phyloP scores from a whole-genome alignment of 2,797 vertebrate species.

The Falco naumanni region DNA sequence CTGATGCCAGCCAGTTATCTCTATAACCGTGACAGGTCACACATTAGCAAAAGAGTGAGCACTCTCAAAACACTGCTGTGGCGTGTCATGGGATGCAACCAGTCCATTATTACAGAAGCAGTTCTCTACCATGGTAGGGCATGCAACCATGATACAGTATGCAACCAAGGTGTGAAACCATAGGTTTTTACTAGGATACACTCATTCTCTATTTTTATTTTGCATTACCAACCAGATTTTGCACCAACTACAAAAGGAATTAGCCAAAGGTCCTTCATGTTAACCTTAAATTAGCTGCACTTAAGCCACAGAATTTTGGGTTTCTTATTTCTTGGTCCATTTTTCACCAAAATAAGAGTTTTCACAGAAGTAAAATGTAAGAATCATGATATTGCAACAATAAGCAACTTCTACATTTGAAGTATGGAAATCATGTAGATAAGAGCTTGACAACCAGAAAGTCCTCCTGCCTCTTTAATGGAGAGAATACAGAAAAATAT shows the following conservation, averaged over 20 bases:
- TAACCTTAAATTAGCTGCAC: background rate
- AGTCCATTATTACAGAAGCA: too few relatives aligned
- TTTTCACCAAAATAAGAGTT: background rate
- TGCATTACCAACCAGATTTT: background rate
- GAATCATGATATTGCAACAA: background rate
- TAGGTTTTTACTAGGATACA: background rate
- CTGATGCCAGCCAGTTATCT: background rate
- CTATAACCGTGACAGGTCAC: too few relatives aligned
- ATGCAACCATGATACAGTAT: too few relatives aligned
- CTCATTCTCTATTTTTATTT: background rate
- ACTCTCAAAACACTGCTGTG: too few relatives aligned
- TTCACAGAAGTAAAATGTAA: background rate
- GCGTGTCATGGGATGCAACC: too few relatives aligned
- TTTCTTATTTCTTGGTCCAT: background rate
- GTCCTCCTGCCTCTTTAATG: background rate
- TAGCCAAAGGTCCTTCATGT: rapidly evolving
- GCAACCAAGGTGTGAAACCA: background rate
- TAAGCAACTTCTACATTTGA: background rate
- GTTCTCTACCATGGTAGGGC: too few relatives aligned
- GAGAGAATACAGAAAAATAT: background rate
- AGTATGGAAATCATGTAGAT: background rate
- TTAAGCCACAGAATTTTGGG: background rate
- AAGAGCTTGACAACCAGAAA: background rate
- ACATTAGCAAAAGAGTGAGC: too few relatives aligned
- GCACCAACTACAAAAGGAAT: background rate